Evolutionary conservation across 2,113 vertebrate genomes (phyloP).

Genomic region (Pterophyllum scalare): DNA sequence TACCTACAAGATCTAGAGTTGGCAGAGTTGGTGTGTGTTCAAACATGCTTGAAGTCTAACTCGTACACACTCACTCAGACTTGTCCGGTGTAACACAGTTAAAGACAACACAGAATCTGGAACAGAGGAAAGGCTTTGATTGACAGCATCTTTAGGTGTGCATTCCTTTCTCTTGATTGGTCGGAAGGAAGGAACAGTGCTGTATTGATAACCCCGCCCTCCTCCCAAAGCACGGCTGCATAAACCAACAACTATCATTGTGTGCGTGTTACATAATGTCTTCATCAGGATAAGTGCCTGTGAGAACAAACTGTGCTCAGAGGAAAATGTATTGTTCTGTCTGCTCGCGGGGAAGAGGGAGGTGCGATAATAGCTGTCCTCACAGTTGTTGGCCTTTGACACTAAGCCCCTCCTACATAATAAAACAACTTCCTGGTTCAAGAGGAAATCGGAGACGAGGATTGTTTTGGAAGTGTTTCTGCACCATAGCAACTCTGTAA

Average conservation of each 20-base stretch:
- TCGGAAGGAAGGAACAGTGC: constrained; percentile 56
- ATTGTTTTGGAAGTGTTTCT: constrained; percentile 8
- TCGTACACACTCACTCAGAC: not conserved
- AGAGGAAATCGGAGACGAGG: constrained; percentile 21
- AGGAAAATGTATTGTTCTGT: constrained; percentile 36
- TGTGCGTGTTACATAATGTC: constrained; percentile 53
- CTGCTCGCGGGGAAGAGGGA: constrained; percentile 17
- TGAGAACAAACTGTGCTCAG: constrained; percentile 54
- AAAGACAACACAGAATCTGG: not conserved
- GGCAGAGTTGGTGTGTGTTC: not conserved
- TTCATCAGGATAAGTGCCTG: constrained; percentile 32
- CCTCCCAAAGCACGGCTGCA: constrained; percentile 18
- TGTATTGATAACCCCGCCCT: constrained; percentile 32
- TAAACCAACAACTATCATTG: not conserved
- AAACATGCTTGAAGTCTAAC: too few species aligned
- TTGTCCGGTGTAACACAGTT: not conserved
- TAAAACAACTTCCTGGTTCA: constrained; percentile 60
- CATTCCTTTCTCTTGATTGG: constrained; percentile 69
- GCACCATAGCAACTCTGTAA: constrained; percentile 16
- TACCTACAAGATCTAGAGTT: not conserved
- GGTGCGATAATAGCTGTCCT: constrained; percentile 32
- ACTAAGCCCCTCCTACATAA: constrained; percentile 16
- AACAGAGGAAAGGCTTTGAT: constrained; percentile 50
- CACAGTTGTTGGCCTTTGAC: constrained; percentile 45
- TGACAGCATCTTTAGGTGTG: constrained; percentile 44